Conservation (phyloP, 2,888 invertebrate genomes). For the Eilema sororculum region DNA sequence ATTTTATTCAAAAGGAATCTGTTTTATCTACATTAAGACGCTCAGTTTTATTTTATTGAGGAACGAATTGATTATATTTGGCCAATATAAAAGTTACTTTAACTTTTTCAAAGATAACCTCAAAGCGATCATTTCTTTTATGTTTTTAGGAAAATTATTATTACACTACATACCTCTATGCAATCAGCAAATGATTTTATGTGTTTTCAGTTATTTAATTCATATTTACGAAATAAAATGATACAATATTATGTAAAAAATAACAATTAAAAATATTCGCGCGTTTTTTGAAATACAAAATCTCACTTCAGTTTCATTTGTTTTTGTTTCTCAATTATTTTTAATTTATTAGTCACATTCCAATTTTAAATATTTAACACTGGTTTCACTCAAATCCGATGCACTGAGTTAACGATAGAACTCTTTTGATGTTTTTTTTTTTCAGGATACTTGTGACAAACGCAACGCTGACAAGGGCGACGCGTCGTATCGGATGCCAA, state of each 20-base stretch:
- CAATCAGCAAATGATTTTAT: neutral
- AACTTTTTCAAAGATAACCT: constrained; percentile 7
- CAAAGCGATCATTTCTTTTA: constrained; percentile 2
- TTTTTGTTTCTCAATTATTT: neutral
- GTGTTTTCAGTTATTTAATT: no score
- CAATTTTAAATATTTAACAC: neutral
- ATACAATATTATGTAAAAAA: neutral
- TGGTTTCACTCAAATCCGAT: neutral
- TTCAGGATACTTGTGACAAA: neutral
- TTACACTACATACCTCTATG: constrained; percentile 7
- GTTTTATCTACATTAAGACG: constrained; percentile 11
- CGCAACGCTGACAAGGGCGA: neutral
- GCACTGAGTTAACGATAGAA: neutral
- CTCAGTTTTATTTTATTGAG: constrained; percentile 3
- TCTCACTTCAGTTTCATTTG: neutral
- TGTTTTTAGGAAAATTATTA: neutral
- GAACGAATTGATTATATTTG: neutral
- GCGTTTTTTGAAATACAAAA: neutral
- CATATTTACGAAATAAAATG: no score
- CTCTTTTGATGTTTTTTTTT: neutral
- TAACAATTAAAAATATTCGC: neutral
- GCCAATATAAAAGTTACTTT: neutral
- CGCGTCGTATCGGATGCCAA: constrained; percentile 10
- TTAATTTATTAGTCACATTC: neutral
- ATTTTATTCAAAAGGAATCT: constrained; percentile 17